Conservation (phyloP, 2,888 invertebrate genomes). For the Cephalotes varians region DNA sequence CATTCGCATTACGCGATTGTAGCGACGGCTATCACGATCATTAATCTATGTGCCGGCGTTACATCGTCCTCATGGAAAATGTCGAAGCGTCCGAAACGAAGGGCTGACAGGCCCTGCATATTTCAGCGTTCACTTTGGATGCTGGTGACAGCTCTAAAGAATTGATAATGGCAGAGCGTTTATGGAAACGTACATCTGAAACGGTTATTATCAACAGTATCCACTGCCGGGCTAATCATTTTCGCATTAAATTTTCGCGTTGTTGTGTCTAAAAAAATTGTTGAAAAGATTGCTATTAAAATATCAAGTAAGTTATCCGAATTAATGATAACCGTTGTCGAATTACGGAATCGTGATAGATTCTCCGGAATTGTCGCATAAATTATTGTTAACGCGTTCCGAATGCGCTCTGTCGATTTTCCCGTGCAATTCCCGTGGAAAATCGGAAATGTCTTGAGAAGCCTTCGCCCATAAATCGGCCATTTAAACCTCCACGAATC, state of each 20-base stretch:
- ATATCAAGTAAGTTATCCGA: no score
- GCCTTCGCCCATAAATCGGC: constrained; percentile 6
- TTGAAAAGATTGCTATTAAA: background rate
- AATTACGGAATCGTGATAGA: background rate
- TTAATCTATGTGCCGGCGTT: constrained; percentile 66
- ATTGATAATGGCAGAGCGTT: constrained; percentile 36
- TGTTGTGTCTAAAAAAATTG: background rate
- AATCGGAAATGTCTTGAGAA: constrained; percentile 20
- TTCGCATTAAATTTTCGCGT: background rate
- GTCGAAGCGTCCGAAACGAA: constrained; percentile 39
- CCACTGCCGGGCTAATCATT: constrained; percentile 12
- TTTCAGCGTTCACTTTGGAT: constrained; percentile 10
- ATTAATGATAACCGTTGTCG: constrained; percentile 12
- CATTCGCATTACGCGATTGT: constrained; percentile 67
- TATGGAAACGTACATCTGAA: constrained; percentile 14
- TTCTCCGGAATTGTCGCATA: background rate
- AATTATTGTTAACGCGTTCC: constrained; percentile 16
- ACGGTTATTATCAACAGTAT: background rate
- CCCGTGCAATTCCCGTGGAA: constrained; percentile 21
- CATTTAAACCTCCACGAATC: constrained; percentile 13
- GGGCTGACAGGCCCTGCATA: constrained; percentile 38
- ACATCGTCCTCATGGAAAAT: constrained; percentile 63
- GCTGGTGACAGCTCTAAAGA: constrained; percentile 7
- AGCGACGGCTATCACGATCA: constrained; percentile 65
- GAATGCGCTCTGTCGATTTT: background rate